These are phyloP conservation scores for Furcula furcula DNA, from an alignment of 2,888 invertebrate species.

Conservation along the genomic window DNA sequence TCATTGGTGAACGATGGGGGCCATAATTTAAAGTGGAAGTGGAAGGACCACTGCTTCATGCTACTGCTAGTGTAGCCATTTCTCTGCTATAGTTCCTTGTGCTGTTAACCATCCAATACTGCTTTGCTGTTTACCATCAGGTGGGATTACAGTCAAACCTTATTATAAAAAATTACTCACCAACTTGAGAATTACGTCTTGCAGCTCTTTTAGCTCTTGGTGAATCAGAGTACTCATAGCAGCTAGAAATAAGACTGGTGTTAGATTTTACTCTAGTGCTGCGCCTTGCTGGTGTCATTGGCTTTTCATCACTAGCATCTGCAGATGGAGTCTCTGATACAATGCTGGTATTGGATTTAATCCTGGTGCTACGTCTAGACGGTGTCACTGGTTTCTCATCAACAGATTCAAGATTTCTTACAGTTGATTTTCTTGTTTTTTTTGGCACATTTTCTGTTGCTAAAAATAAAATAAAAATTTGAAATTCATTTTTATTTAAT, in stretches of 20 bases:
- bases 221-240: slow-evolving; percentile 44
- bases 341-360: slow-evolving; percentile 57
- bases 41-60: too few relatives aligned
- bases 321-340: slow-evolving; percentile 43
- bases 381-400: slow-evolving; percentile 49
- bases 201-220: slow-evolving; percentile 69
- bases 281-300: slow-evolving; percentile 53
- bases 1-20: too few relatives aligned
- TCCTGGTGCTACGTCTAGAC: slow-evolving; percentile 57
- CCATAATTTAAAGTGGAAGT: too few relatives aligned
- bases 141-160: too few relatives aligned
- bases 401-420: slow-evolving; percentile 44
- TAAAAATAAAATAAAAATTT: slow-evolving; percentile 17
- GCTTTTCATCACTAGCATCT: slow-evolving; percentile 31
- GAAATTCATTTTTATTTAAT: too few relatives aligned
- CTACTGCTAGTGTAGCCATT: too few relatives aligned
- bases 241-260: slow-evolving; percentile 53
- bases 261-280: slow-evolving; percentile 40
- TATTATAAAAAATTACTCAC: too few relatives aligned
- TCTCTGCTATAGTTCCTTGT: too few relatives aligned
- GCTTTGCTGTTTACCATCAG: too few relatives aligned
- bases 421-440: slow-evolving; percentile 41
- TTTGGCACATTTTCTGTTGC: slow-evolving; percentile 43
- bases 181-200: slow-evolving; percentile 58
- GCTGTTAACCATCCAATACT: too few relatives aligned